Evolutionary conservation across 2,797 vertebrate genomes (phyloP).

Genomic region (Clamator glandarius): DNA sequence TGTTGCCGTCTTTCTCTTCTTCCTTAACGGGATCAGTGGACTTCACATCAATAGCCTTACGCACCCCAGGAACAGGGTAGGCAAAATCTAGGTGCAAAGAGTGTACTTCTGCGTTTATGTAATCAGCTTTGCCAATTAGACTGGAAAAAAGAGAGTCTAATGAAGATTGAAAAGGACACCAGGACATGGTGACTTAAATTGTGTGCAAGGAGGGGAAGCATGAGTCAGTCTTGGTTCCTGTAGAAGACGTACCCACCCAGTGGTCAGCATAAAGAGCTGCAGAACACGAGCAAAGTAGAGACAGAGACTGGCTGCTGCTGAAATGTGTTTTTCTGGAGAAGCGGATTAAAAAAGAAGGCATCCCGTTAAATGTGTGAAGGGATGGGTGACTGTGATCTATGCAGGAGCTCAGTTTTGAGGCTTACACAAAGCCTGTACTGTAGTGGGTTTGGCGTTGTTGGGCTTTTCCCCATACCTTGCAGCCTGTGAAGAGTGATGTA

Average conservation of each 20-base stretch:
- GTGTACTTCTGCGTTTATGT: neutral
- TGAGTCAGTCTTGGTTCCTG: neutral
- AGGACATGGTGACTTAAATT: neutral
- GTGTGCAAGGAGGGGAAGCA: neutral
- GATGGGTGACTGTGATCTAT: neutral
- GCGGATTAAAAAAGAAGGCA: neutral
- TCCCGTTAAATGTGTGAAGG: rapidly evolving
- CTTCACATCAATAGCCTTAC: constrained; percentile 81
- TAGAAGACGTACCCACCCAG: neutral
- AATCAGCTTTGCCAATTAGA: constrained; percentile 45
- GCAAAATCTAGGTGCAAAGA: constrained; percentile 54
- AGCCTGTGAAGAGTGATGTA: neutral
- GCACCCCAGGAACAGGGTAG: constrained; percentile 27
- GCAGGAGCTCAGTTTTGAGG: neutral
- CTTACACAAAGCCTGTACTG: neutral
- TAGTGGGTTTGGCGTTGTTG: neutral
- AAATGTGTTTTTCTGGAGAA: neutral
- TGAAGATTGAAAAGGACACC: constrained; percentile 36
- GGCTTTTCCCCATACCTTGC: neutral
- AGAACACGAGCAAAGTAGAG: neutral
- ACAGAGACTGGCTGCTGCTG: neutral
- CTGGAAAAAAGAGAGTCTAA: constrained; percentile 37
- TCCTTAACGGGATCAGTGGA: constrained; percentile 82
- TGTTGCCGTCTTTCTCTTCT: constrained; percentile 81
- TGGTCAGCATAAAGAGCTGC: neutral